phyloP scores from a whole-genome alignment of 64 coral and sea anemone genomes.

The Dendronephthya gigantea region DNA sequence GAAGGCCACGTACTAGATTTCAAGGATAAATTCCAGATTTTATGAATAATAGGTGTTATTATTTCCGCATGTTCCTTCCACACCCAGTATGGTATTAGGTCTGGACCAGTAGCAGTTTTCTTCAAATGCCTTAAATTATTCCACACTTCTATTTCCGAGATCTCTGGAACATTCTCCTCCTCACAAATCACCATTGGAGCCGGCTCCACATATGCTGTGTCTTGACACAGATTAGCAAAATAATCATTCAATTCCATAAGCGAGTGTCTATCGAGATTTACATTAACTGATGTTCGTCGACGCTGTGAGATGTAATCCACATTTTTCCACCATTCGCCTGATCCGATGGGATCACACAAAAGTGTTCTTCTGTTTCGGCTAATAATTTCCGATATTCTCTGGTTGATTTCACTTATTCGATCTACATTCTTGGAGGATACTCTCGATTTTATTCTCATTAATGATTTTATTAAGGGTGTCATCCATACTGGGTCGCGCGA shows the following conservation, averaged over 20 bases:
- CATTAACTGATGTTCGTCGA: too few relatives aligned
- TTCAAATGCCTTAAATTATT: not conserved
- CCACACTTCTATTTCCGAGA: not conserved
- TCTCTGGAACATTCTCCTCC: not conserved
- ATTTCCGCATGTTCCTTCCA: not conserved
- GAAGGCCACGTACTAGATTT: not conserved
- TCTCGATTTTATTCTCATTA: slow-evolving; percentile 32
- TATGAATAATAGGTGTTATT: too few relatives aligned
- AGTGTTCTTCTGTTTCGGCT: slow-evolving; percentile 26
- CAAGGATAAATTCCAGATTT: not conserved
- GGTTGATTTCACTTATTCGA: slow-evolving; percentile 17
- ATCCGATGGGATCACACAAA: too few relatives aligned
- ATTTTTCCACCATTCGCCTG: too few relatives aligned
- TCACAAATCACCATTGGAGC: too few relatives aligned
- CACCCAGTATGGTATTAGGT: not conserved
- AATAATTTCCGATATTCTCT: slow-evolving; percentile 23
- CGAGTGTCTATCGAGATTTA: too few relatives aligned
- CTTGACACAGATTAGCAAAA: too few relatives aligned
- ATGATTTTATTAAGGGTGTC: not conserved
- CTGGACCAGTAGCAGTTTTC: not conserved
- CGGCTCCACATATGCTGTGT: too few relatives aligned
- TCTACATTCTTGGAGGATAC: not conserved
- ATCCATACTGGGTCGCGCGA: slow-evolving; percentile 19
- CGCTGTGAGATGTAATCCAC: too few relatives aligned
- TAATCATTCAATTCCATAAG: too few relatives aligned